Evolutionary conservation across 2,113 vertebrate genomes (phyloP).

Genomic region (Lagopus muta): DNA sequence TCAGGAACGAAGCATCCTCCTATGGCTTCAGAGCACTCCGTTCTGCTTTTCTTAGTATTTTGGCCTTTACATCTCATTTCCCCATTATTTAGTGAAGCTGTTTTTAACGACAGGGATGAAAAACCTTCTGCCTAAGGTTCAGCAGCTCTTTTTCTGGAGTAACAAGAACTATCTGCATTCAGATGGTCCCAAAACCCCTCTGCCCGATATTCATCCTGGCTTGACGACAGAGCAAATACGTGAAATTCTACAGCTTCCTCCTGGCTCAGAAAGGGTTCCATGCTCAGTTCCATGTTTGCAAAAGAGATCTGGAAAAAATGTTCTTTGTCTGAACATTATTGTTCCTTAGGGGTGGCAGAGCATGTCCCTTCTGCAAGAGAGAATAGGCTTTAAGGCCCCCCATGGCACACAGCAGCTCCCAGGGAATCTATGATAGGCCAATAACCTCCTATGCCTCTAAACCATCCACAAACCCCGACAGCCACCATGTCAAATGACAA

Average conservation of each 20-base stretch:
- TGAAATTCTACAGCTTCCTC: slow-evolving; percentile 17
- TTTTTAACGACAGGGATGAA: not conserved
- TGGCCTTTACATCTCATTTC: not conserved
- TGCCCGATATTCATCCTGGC: not conserved
- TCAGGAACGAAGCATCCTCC: not conserved
- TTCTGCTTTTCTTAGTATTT: not conserved
- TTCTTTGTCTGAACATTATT: slow-evolving; percentile 68
- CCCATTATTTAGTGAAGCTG: not conserved
- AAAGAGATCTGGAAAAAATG: slow-evolving; percentile 67
- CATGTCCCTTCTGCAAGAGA: slow-evolving; percentile 64
- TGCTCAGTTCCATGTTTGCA: slow-evolving; percentile 28
- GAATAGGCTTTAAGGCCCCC: slow-evolving; percentile 67
- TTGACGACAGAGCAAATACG: not conserved
- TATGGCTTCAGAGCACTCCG: not conserved
- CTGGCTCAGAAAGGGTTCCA: slow-evolving; percentile 48
- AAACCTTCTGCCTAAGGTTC: not conserved
- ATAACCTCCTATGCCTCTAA: slow-evolving; percentile 60
- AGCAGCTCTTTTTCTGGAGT: not conserved
- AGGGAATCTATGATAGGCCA: slow-evolving; percentile 68
- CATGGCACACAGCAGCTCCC: slow-evolving; percentile 56
- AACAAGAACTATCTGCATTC: not conserved
- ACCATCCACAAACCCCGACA: slow-evolving; percentile 47
- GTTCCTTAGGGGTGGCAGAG: slow-evolving; percentile 63
- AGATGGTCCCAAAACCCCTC: not conserved
- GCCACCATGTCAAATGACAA: slow-evolving; percentile 69